Evolutionary conservation across 2,888 invertebrate genomes (phyloP), one percentile per base, ranked within the genome.

Genomic region (Heliconius ismenius): DNA sequence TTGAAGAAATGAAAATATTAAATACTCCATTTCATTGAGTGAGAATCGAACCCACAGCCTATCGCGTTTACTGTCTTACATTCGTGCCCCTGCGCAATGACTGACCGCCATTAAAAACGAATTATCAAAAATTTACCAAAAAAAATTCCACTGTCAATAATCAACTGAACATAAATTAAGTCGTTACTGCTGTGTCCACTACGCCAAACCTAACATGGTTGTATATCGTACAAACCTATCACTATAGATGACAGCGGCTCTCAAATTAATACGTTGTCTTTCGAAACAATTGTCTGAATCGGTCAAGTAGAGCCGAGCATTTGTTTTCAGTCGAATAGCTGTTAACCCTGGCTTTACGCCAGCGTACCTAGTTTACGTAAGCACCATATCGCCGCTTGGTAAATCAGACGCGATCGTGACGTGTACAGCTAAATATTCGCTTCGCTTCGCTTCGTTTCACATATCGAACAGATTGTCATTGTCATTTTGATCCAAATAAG

Each of bases 361-460:
- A 88, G 83, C 82, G 80, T 82, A 85, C 85, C 86, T 86, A 80
- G 82, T 80, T 85, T 84, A 81, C 81, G 83, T 82, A 85, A 84
- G 83, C 82, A 78, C 77, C 80, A 81, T 81, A 80, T 77, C 76
- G 82, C 84, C 87, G 84, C 86, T 88, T 67, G 76, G 73, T 78
- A 76, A 72, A 78, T 79, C 79, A 75, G 79, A 67, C 73, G 67
- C 43, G 76, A 73, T 76, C 67, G 74, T 78, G 79, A 79, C 78
- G 74, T 76, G 72, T 67, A 72, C 65, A 78, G 74, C 64, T 68
- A 73, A 73, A 78, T 75, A 78, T 75, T 72, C 58, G 58, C 58
- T 21, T 58, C 58, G 58, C 58, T 58, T 68, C 75, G 77, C 75
- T 68, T 67, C 63, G 70, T 60, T 75, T 67, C 65, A 72, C 72